These are phyloP conservation scores for Mnemiopsis leidyi DNA, from an alignment of 37 sponge, comb jelly and placozoan species.

Conservation along the genomic window DNA sequence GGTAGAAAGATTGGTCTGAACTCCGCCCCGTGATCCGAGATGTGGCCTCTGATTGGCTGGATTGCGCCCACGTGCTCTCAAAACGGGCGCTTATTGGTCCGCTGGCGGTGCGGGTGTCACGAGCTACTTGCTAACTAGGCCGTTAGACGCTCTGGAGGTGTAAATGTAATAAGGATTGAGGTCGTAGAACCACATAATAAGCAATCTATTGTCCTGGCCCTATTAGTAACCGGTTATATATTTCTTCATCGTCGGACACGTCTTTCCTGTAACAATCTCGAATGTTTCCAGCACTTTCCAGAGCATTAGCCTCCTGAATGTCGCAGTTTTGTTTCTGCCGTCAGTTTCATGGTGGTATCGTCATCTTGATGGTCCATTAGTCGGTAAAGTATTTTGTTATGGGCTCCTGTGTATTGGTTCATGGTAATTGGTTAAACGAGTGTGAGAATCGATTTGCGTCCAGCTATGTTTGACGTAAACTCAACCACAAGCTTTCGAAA, in stretches of 20 bases:
- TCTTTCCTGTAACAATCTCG: neutral
- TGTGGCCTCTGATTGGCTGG: neutral
- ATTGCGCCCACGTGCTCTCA: neutral
- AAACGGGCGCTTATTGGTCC: neutral
- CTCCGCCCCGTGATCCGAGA: neutral
- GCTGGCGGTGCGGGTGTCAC: neutral
- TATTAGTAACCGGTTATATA: neutral
- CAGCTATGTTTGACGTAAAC: too few species aligned
- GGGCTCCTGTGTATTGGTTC: too few species aligned
- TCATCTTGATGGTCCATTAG: too few species aligned
- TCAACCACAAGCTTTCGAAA: too few species aligned
- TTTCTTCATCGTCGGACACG: neutral
- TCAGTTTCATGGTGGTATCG: too few species aligned
- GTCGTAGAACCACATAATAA: neutral
- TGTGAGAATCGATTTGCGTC: too few species aligned
- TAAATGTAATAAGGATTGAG: neutral
- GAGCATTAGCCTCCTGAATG: too few species aligned
- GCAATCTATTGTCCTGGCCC: neutral
- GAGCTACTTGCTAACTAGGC: neutral
- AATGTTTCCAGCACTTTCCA: too few species aligned
- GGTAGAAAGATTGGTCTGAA: constrained; percentile 14
- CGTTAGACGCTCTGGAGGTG: neutral
- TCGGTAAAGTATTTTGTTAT: too few species aligned
- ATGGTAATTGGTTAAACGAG: too few species aligned
- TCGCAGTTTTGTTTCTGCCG: too few species aligned